Evolutionary conservation across 2,888 invertebrate species (phyloP).

Genomic region (Listrodromus nycthemerus): DNA sequence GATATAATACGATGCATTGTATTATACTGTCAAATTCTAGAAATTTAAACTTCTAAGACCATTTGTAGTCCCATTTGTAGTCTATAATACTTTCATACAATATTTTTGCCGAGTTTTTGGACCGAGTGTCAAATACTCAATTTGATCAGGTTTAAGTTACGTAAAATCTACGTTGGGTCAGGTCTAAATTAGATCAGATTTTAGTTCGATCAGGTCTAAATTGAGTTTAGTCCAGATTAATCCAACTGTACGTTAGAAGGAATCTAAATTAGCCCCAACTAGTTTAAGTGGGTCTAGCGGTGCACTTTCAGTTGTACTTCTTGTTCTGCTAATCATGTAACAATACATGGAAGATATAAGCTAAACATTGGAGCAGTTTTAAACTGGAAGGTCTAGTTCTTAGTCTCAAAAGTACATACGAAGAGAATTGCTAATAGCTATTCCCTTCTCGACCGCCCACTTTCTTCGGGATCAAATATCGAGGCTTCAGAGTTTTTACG

Average conservation of each 20-base stretch:
- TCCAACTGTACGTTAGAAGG: too few relatives aligned
- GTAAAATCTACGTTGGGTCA: background rate
- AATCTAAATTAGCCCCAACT: too few relatives aligned
- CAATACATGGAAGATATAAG: background rate
- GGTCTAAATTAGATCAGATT: background rate
- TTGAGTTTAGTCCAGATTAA: background rate
- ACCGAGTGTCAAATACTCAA: background rate
- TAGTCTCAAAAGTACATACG: background rate
- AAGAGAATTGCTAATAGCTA: background rate
- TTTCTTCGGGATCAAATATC: conserved; percentile 8
- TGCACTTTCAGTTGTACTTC: background rate
- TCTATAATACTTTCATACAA: too few relatives aligned
- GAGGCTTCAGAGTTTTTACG: background rate
- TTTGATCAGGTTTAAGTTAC: background rate
- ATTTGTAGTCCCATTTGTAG: too few relatives aligned
- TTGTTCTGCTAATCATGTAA: background rate
- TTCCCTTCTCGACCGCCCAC: background rate
- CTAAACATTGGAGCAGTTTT: background rate
- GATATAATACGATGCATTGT: too few relatives aligned
- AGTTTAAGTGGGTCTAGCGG: background rate
- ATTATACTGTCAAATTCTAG: too few relatives aligned
- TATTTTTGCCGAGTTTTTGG: too few relatives aligned
- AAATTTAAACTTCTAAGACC: too few relatives aligned
- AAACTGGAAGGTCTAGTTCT: background rate
- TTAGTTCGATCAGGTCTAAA: background rate